Evolutionary conservation across 2,888 invertebrate species (phyloP).

Genomic region (Mythimna vitellina): DNA sequence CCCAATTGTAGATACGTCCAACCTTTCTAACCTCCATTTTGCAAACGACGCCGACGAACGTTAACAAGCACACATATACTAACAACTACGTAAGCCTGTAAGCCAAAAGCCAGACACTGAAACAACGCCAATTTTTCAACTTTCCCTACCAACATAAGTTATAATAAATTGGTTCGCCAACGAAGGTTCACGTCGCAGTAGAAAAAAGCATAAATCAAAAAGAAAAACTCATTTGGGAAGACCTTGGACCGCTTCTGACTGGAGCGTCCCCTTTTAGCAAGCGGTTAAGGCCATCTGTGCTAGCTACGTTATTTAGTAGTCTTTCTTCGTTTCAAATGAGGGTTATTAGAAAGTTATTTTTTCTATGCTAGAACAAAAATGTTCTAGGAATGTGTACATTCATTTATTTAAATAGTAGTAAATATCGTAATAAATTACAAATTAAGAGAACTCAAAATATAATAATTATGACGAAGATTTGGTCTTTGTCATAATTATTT

Average conservation of each 20-base stretch:
- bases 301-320: slow-evolving; percentile 20
- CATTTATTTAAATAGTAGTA: no score
- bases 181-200: slow-evolving; percentile 30
- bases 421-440: no score
- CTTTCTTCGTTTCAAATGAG: slow-evolving; percentile 4
- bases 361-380: slow-evolving; percentile 1
- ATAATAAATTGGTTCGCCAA: slow-evolving; percentile 43
- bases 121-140: slow-evolving; percentile 34
- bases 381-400: neutral
- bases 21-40: neutral
- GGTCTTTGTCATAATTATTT: no score
- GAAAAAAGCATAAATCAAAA: slow-evolving; percentile 59
- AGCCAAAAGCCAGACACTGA: slow-evolving; percentile 14
- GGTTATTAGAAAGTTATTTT: slow-evolving; percentile 5
- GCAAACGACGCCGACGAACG: neutral
- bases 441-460: no score
- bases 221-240: slow-evolving; percentile 46
- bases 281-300: slow-evolving; percentile 49
- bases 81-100: neutral
- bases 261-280: slow-evolving; percentile 30
- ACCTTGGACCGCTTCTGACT: slow-evolving; percentile 55
- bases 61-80: slow-evolving; percentile 13
- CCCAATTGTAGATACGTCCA: neutral
- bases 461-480: no score
- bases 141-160: slow-evolving; percentile 26